phyloP scores from a whole-genome alignment of 2,888 invertebrate genomes.

The Dryobotodes eremita region DNA sequence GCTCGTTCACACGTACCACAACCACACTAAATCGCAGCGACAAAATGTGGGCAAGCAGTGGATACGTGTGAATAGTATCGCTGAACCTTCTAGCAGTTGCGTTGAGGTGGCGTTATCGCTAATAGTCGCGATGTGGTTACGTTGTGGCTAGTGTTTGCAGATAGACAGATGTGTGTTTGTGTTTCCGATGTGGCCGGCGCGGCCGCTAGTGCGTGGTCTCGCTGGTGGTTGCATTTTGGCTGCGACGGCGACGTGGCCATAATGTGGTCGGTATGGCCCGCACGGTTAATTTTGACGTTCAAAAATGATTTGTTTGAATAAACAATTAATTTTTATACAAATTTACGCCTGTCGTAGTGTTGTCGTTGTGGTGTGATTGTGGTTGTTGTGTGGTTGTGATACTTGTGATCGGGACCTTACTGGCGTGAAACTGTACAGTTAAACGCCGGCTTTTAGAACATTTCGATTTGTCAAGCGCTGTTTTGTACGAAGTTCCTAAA shows the following conservation, averaged over 20 bases:
- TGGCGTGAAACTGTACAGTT: constrained; percentile 12
- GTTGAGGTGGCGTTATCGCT: neutral
- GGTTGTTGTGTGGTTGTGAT: neutral
- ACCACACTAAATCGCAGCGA: neutral
- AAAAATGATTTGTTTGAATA: neutral
- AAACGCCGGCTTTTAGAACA: neutral
- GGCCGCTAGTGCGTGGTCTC: neutral
- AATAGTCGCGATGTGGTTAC: neutral
- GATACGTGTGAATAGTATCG: neutral
- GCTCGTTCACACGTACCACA: neutral
- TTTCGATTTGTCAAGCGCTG: neutral
- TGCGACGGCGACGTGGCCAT: neutral
- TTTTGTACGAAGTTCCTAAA: neutral
- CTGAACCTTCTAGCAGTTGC: neutral
- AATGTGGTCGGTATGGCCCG: neutral
- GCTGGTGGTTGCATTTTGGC: neutral
- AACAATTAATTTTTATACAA: neutral
- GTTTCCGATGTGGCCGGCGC: no score
- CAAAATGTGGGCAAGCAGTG: neutral
- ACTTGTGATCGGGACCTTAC: neutral
- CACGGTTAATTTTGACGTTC: neutral
- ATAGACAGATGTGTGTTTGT: no score
- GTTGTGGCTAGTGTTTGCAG: neutral
- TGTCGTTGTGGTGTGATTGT: neutral
- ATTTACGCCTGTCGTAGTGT: neutral